Conservation (phyloP, 2,113 vertebrate species). For the Strix aluco region DNA sequence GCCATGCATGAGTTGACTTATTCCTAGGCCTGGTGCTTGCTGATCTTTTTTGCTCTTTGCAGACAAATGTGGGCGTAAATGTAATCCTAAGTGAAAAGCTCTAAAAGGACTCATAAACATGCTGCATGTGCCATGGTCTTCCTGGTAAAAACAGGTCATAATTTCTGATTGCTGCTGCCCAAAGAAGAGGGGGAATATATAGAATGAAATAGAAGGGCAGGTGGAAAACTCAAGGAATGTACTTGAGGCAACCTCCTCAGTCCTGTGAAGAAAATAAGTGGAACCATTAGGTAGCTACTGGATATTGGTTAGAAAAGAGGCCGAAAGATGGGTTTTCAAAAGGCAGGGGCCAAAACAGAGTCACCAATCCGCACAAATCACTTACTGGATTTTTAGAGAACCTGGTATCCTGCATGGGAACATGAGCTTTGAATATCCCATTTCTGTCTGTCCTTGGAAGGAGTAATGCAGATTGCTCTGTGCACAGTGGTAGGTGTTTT, state of each 20-base stretch:
- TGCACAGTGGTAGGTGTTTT: not conserved
- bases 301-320: not conserved
- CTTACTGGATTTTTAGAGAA: not conserved
- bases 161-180: not conserved
- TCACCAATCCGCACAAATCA: not conserved
- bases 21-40: not conserved
- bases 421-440: not conserved
- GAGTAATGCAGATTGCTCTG: not conserved
- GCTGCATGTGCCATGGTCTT: not conserved
- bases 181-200: not conserved
- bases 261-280: not conserved
- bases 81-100: not conserved
- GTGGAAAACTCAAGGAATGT: not conserved
- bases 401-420: not conserved
- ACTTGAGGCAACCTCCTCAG: not conserved
- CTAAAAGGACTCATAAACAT: not conserved
- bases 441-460: not conserved
- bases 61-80: not conserved
- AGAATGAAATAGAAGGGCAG: not conserved
- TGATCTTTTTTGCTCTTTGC: not conserved
- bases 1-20: accelerated
- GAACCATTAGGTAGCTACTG: not conserved
- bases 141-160: not conserved
- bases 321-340: not conserved
- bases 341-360: not conserved